A percentile compares a stretch with the other conserved stretches of the same genome.
These are phyloP conservation scores for Tupaia tana DNA, from an alignment of 2,113 vertebrate species.

Conservation along the genomic window DNA sequence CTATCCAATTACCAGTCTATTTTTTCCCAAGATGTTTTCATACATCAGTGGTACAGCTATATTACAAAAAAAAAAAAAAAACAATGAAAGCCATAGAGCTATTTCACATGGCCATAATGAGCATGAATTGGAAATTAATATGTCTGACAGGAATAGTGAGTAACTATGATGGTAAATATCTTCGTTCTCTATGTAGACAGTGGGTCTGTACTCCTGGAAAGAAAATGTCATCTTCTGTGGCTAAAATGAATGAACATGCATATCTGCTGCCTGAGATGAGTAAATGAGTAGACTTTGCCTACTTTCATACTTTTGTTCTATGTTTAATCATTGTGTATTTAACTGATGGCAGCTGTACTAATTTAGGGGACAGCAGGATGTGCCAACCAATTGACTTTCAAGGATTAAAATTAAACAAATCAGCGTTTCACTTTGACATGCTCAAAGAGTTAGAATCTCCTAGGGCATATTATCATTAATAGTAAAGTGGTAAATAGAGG, in stretches of 20 bases:
- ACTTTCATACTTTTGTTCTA: conserved; percentile 51
- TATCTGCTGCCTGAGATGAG: conserved; percentile 56
- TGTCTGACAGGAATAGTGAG: conserved; percentile 44
- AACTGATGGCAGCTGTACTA: conserved; percentile 53
- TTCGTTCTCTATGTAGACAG: neutral
- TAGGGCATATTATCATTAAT: conserved; percentile 31
- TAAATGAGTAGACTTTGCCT: conserved; percentile 50
- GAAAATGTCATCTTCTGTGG: conserved; percentile 55
- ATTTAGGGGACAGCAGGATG: conserved; percentile 46
- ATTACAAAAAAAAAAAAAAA: conserved; percentile 62
- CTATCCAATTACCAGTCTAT: conserved; percentile 63
- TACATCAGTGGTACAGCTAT: conserved; percentile 47
- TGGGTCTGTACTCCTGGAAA: neutral
- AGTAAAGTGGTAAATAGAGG: conserved; percentile 51
- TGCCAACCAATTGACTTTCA: conserved; percentile 51
- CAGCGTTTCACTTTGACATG: conserved; percentile 14
- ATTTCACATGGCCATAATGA: conserved; percentile 64
- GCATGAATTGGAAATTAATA: conserved; percentile 70
- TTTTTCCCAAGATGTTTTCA: conserved; percentile 66
- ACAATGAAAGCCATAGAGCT: conserved; percentile 50
- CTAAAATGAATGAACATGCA: conserved; percentile 59
- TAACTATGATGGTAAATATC: conserved; percentile 38
- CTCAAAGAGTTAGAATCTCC: conserved; percentile 48
- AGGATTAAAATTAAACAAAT: conserved; percentile 65
- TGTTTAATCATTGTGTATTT: conserved; percentile 56